A percentile compares a stretch with the other conserved stretches of the same genome.
These are phyloP conservation scores for Pyrgus malvae DNA, from an alignment of 2,888 invertebrate species.

Conservation along the genomic window DNA sequence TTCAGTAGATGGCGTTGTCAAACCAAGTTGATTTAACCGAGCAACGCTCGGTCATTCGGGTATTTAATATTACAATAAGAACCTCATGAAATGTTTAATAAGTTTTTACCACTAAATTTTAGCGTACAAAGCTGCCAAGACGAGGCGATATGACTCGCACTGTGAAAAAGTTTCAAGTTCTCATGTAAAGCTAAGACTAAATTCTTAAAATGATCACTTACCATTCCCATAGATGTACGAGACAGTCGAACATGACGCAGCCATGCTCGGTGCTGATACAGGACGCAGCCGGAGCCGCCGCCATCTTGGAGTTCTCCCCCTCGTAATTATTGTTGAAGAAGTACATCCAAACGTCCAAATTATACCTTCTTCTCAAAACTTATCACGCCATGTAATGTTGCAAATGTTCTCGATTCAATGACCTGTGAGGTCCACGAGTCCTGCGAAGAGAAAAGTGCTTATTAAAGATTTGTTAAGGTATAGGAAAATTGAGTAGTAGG, in stretches of 20 bases:
- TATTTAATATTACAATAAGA: no score
- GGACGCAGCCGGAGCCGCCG: constrained; percentile 62
- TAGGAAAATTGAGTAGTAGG: not conserved
- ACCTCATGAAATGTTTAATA: no score
- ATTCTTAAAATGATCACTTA: constrained; percentile 45
- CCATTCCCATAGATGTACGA: constrained; percentile 77
- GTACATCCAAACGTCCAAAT: constrained; percentile 40
- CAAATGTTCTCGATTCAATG: no score
- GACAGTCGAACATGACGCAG: constrained; percentile 76
- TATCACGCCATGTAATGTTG: constrained; percentile 30
- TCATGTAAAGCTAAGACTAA: not conserved
- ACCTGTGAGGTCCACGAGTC: no score
- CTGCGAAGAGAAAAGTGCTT: not conserved
- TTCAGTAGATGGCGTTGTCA: no score
- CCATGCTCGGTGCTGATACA: constrained; percentile 73
- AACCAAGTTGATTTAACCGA: no score
- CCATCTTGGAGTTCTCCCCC: constrained; percentile 50
- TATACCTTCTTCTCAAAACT: constrained; percentile 5
- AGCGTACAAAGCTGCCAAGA: no score
- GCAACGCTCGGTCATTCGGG: no score
- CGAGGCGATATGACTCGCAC: no score
- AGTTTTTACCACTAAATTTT: no score
- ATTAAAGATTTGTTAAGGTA: not conserved
- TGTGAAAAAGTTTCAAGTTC: not conserved
- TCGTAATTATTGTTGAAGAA: constrained; percentile 37